Base-by-base conservation (phyloP, 1,140 invertebrate species). In the Pseudobourletiella spinata region DNA sequence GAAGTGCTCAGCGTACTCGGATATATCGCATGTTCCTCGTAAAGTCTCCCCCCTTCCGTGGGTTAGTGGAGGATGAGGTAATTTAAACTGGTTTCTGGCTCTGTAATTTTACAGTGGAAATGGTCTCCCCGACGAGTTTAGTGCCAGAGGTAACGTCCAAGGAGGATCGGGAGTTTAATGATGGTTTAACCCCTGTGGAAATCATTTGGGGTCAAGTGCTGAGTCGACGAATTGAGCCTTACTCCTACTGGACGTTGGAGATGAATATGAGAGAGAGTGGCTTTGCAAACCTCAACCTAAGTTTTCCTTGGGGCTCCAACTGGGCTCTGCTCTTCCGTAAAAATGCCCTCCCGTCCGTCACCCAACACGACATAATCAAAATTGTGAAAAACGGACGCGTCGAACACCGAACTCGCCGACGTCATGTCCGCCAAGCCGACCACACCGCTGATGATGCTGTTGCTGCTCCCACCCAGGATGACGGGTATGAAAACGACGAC, bases 351-450 rank as follows among this genome's bases (percentile, higher is more conserved):
- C 93, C 94, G 0, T 92, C 90, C 71, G 88, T 96, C 62, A 95
- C 91, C 26, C 90, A 95, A 74, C 94, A 95, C 74, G 93, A 96
- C 74, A 95, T 97, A 74, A 88, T 90, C 18, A 89, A 95, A 78
- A 91, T 92, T 73, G 85, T 92, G 65, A 85, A 86, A 72, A 88
- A 87, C 20, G 88, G 88, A 24, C 79, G 87, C 22, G 78, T 90
- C 3, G 87, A 89, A 72, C 65, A 69, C 39, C 80, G 86, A 69
- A 76, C 86, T 54, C 80, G 85, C 68, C 50, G 66, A 35, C 44
- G 68, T 20, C 66, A 68, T 25, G 60, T 65, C 1, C 59, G 62
- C 4, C 43, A 57, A 39, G 51, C 51, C 39, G 50, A 30, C 25
- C 29, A 57, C 44, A 48, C 51, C 48, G 39, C 26, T 26, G 48